Conservation (phyloP, 2,797 vertebrate genomes). For the Botia kubotai region DNA sequence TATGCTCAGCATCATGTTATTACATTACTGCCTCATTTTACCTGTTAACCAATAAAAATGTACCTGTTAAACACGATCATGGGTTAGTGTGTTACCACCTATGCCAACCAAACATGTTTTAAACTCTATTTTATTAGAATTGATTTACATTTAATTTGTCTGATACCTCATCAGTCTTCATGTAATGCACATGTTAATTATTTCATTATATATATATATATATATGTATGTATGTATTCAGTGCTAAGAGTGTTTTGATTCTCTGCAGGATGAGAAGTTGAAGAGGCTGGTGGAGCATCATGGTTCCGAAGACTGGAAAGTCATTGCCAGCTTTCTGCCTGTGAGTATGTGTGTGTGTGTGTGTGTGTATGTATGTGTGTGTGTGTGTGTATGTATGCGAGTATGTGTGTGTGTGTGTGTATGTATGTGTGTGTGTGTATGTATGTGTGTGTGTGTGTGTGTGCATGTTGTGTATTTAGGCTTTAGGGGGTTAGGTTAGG, state of each 20-base stretch:
- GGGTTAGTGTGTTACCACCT: not conserved
- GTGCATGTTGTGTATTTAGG: constrained; percentile 37
- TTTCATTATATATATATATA: no score
- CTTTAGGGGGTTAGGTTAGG: constrained; percentile 47
- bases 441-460: constrained; percentile 30
- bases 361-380: constrained; percentile 33
- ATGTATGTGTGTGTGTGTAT: no score
- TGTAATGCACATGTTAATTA: not conserved
- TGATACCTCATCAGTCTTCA: not conserved
- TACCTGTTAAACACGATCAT: not conserved
- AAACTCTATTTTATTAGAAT: not conserved
- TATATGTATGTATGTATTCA: not conserved
- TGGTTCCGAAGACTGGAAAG: constrained; percentile 98
- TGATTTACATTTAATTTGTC: not conserved
- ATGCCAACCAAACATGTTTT: no score
- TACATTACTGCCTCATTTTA: no score
- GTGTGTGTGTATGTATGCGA: constrained; percentile 72
- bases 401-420: constrained; percentile 69
- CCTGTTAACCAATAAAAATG: not conserved
- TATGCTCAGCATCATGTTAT: no score
- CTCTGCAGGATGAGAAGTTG: constrained; percentile 92
- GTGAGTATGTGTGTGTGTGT: constrained; percentile 80
- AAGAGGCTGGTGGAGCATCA: constrained; percentile 97
- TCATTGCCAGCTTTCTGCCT: constrained; percentile 93
- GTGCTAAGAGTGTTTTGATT: constrained; percentile 25